Base-by-base conservation (phyloP, 1,140 invertebrate species). In the Adelges cooleyi region DNA sequence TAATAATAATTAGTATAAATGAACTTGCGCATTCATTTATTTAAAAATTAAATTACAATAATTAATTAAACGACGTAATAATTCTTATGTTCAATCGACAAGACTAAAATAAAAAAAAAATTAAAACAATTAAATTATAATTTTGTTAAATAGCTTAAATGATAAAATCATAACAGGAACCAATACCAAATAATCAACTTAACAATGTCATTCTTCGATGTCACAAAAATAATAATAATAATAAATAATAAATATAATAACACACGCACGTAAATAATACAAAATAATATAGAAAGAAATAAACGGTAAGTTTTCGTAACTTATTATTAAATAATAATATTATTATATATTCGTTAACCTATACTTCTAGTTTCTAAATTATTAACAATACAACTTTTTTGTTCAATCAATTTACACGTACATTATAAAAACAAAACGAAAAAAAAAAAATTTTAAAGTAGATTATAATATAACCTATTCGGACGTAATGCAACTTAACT, bases 151-250 rank as follows among this genome's bases (percentile, higher is more conserved):
- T 25, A 59, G 22, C n/a, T 27, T 62, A 62, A 62, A 62, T 62
- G 25, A 62, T 62, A 62, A 62, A 62, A 62, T 62, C 29, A 62
- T 62, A 62, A 62, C 56, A 62, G 56, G 56, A 62, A 62, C 56
- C 56, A 62, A 62, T 62, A 62, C 56, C 56, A 62, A 62, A 62
- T n/a, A 62, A 62, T 62, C 56, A 62, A 62, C 56, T 62, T 62
- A 48, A 62, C 56, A 48, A 62, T 40, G 56, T 48, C 56, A 62
- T 48, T 0, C 18, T 33, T 17, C 44, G 46, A 48, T 46, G 56
- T 46, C 56, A 46, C 25, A 20, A 48, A 33, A 15, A 62, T 3
- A 48, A 62, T 53, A 53, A 53, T 53, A 53, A 53, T 62, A 62
- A 62, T 46, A 11, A 44, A 44, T 44, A 44, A 44, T 44, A 48